Base-by-base conservation (phyloP, 2,113 vertebrate genomes). In the Sphyrna mokarran region DNA sequence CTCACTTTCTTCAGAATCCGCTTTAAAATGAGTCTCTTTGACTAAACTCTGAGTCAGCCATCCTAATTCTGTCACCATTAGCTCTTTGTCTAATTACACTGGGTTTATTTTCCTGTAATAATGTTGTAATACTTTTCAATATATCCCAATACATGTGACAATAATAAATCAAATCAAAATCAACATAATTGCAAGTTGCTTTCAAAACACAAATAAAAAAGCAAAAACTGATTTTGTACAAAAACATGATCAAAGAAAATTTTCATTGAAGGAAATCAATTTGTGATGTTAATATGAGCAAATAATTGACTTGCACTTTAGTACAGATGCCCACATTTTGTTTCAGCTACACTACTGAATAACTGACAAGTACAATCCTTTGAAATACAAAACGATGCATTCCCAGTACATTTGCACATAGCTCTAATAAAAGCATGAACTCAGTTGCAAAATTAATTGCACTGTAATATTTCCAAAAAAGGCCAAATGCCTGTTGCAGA, bases 401-500 rank as follows among this genome's bases (percentile, higher is more conserved):
- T 90, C 26, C 54, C 54, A 61, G 29, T 90, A 89, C 23, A 61
- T 90, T 61, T 90, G 29, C 20, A 33, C 87, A 89, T 89, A 58
- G 22, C 29, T 89, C 48, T 89, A 58, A 58, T 48, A 22, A 40
- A 86, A 86, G 83, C 83, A 86, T 22, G 37, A 10, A n/a, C 83
- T 26, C 22, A 48, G 83, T 40, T 86, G 23, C 18, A 86, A 86
- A 86, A 86, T 48, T 48, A 43, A 86, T 86, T 40, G 23, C 48
- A 86, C 23, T 48, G 43, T 33, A 63, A 90, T 61, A 33, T 22
- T 33, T 90, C 87, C 87, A 90, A 90, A 90, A 90, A 90, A 90
- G 54, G 87, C 5, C 87, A 54, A 48, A 4, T 26, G 13, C 48
- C 86, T 58, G 86, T 29, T 58, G 13, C 26, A 89, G 54, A 61